Evolutionary conservation across 2,888 invertebrate genomes (phyloP).

Genomic region (Agrochola lota): DNA sequence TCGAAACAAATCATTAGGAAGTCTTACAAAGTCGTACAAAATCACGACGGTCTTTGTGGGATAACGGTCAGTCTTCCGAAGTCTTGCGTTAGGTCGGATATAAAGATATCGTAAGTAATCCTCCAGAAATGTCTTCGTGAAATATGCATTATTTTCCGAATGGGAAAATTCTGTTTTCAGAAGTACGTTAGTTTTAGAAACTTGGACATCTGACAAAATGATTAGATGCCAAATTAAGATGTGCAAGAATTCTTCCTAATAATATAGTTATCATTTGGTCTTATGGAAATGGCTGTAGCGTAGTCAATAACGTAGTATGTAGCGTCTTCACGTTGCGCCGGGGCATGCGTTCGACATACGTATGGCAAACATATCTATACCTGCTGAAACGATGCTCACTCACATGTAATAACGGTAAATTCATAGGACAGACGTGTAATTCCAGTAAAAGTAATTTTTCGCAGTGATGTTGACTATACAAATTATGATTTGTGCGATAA

Average conservation of each 20-base stretch:
- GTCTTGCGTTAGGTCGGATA: slow-evolving; percentile 59
- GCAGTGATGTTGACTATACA: slow-evolving; percentile 46
- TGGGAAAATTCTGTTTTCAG: slow-evolving; percentile 49
- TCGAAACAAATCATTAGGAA: slow-evolving; percentile 56
- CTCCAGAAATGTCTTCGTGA: slow-evolving; percentile 55
- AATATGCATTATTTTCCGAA: slow-evolving; percentile 39
- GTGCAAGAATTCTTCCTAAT: slow-evolving; percentile 62
- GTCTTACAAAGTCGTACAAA: slow-evolving; percentile 46
- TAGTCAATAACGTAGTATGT: slow-evolving; percentile 61
- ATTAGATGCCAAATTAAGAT: slow-evolving; percentile 60
- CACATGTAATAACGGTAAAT: slow-evolving; percentile 1
- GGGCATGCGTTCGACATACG: slow-evolving; percentile 55
- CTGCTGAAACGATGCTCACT: slow-evolving; percentile 39
- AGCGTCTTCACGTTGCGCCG: slow-evolving; percentile 46
- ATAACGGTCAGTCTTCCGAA: slow-evolving; percentile 63
- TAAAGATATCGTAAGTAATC: slow-evolving; percentile 53
- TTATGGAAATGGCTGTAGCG: slow-evolving; percentile 67
- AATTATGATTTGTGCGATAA: slow-evolving; percentile 10
- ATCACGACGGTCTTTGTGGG: slow-evolving; percentile 54
- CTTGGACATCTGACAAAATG: slow-evolving; percentile 53
- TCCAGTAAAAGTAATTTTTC: slow-evolving; percentile 13
- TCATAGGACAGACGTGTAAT: slow-evolving; percentile 1
- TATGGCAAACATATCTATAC: slow-evolving; percentile 67
- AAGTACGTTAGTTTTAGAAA: slow-evolving; percentile 46
- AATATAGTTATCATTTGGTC: slow-evolving; percentile 69